Base-by-base conservation (phyloP, 37 sponge, comb jelly and placozoan species). In the Petrosia ficiformis region DNA sequence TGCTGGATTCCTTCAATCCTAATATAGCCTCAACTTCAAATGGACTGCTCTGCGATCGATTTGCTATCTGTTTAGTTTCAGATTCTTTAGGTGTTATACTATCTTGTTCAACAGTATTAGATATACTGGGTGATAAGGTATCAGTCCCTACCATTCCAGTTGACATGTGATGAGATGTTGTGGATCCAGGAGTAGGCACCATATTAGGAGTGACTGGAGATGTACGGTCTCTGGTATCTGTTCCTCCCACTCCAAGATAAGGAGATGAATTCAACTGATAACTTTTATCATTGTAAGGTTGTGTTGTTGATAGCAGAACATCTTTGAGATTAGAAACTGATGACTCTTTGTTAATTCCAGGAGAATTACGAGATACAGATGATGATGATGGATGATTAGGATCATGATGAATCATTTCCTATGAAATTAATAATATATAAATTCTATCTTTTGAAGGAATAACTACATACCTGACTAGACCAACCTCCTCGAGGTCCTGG, bases 321-420 rank as follows among this genome's bases (percentile, higher is more conserved):
- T 85, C 85, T 2, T 78, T 67, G 5, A 85, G 79, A 54, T 79
- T 85, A 19, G 85, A 85, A 0, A 85, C 76, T 16, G 85, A 85
- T 11, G 69, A 22, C n/a, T 72, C 58, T 57, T 85, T 85, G 48
- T 70, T 32, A 1, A 78, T 57, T n/a, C 78, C 79, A 29, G 67
- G 44, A 21, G 66, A 67, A n/a, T 44, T 37, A 8, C 33, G 4
- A 38, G 6, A n/a, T n/a, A n/a, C n/a, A n/a, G n/a, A n/a, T n/a
- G n/a, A n/a, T n/a, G n/a, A n/a, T n/a, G n/a, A n/a, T n/a, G n/a
- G n/a, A n/a, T n/a, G n/a, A n/a, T n/a, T n/a, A n/a, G n/a, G n/a
- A n/a, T n/a, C n/a, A n/a, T n/a, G n/a, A n/a, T n/a, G n/a, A n/a
- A n/a, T n/a, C n/a, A n/a, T n/a, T n/a, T n/a, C n/a, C n/a, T n/a